phyloP scores from a whole-genome alignment of 2,113 vertebrate species.

The Todiramphus saurophagus region DNA sequence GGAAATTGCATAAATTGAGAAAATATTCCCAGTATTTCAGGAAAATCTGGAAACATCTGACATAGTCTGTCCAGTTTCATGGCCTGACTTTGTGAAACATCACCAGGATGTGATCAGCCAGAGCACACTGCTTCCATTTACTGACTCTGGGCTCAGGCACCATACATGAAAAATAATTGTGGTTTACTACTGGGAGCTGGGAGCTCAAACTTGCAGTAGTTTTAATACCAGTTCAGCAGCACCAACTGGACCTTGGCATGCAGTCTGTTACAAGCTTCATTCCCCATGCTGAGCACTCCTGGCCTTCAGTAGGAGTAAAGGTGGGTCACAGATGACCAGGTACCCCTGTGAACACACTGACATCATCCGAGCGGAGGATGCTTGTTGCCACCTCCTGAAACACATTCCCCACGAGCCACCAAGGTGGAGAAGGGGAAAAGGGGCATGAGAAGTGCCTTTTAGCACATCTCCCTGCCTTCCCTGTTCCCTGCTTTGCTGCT shows the following conservation, averaged over 20 bases:
- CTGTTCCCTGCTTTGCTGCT: neutral
- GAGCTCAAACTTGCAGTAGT: neutral
- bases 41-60: conserved; percentile 1
- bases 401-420: neutral
- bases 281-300: neutral
- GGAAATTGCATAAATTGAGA: neutral
- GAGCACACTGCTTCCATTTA: neutral
- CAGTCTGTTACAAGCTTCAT: neutral
- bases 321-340: neutral
- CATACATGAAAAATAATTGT: neutral
- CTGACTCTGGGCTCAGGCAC: neutral
- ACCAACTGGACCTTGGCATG: neutral
- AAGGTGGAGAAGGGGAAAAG: neutral
- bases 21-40: neutral
- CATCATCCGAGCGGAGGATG: neutral
- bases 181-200: neutral
- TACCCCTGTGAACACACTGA: neutral
- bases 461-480: neutral
- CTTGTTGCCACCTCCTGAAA: neutral
- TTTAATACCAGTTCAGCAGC: neutral
- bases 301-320: neutral
- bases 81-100: neutral
- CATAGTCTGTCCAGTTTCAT: neutral
- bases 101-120: neutral
- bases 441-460: neutral